Percentiles rank a stretch among this genome's conserved stretches.
Evolutionary conservation across 1,140 invertebrate species (phyloP).

Genomic region (Nymphalis io): DNA sequence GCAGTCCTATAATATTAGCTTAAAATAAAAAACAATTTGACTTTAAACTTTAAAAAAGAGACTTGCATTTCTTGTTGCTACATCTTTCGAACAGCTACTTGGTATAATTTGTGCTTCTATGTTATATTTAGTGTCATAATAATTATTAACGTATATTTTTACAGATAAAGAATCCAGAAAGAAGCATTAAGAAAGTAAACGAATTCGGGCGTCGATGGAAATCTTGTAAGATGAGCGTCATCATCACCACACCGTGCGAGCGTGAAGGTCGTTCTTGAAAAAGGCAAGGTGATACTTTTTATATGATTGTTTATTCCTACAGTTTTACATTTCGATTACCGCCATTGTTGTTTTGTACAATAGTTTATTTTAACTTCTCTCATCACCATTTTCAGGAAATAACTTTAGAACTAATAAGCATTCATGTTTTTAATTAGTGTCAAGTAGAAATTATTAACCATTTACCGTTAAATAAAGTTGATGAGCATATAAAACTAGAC

Average conservation of each 20-base stretch:
- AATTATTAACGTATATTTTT: not conserved
- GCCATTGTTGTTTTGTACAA: not conserved
- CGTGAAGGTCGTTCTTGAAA: constrained; percentile 26
- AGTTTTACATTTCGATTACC: not conserved
- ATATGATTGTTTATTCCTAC: not conserved
- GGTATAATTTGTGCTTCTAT: not conserved
- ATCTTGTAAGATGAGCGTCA: constrained; percentile 20
- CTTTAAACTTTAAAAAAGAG: too few species aligned
- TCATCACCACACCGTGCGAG: not conserved
- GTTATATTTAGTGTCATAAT: not conserved
- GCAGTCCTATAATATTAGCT: too few species aligned
- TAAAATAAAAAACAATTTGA: too few species aligned
- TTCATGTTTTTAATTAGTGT: too few species aligned
- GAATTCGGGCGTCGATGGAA: not conserved
- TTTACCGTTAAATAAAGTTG: too few species aligned
- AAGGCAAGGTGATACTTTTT: constrained; percentile 24
- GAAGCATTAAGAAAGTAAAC: not conserved
- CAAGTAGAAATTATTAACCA: too few species aligned
- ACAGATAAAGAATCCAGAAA: not conserved
- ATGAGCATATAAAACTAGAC: too few species aligned
- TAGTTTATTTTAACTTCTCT: not conserved
- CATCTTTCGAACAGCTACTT: too few species aligned
- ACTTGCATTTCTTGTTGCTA: too few species aligned
- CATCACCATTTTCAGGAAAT: too few species aligned
- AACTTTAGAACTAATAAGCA: too few species aligned